Conservation (phyloP, 2,888 invertebrate genomes). For the Maniola hyperantus region DNA sequence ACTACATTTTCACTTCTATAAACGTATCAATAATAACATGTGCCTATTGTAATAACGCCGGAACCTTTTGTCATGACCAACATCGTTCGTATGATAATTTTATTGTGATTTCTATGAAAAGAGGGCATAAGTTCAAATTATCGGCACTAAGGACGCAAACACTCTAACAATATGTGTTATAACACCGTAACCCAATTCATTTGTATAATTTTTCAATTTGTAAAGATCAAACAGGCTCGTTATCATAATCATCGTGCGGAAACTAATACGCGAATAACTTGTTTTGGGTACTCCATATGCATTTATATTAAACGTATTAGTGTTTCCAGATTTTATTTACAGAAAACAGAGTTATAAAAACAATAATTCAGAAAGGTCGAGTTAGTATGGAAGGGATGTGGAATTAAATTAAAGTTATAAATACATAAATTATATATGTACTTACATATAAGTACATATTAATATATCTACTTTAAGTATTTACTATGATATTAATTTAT, state of each 20-base stretch:
- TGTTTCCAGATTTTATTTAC: conserved; percentile 3
- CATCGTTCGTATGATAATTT: conserved; percentile 72
- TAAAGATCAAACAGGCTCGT: conserved; percentile 46
- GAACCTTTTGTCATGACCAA: conserved; percentile 48
- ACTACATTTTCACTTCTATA: conserved; percentile 7
- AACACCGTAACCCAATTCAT: conserved; percentile 55
- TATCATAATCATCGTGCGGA: conserved; percentile 36
- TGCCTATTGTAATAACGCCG: conserved; percentile 11
- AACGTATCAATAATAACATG: conserved; percentile 16
- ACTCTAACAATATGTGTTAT: conserved; percentile 56
- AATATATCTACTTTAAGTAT: too few species aligned
- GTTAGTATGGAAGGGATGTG: too few species aligned
- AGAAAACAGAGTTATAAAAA: not conserved
- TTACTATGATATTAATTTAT: too few species aligned
- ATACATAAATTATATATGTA: too few species aligned
- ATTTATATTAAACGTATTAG: conserved; percentile 25
- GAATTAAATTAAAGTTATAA: too few species aligned
- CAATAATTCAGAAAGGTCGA: too few species aligned
- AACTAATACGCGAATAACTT: conserved; percentile 40
- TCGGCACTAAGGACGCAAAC: conserved; percentile 49
- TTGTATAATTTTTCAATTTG: conserved; percentile 70
- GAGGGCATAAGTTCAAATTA: conserved; percentile 71
- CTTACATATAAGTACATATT: too few species aligned
- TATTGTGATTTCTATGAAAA: conserved; percentile 66
- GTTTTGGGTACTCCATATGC: conserved; percentile 38